Evolutionary conservation across 2,113 vertebrate species (phyloP).

Genomic region (Microtus richardsoni): DNA sequence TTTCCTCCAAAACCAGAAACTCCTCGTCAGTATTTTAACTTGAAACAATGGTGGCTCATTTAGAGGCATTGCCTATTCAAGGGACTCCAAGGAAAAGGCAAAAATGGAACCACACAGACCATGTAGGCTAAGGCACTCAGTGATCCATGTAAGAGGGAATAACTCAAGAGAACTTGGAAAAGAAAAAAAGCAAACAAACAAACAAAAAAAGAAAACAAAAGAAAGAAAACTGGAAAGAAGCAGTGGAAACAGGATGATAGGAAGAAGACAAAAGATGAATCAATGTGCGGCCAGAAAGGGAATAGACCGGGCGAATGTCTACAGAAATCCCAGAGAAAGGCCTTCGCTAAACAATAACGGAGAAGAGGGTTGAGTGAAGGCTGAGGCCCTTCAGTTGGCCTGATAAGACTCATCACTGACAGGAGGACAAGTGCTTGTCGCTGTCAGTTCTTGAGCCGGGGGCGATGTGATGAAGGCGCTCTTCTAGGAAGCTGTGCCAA

Average conservation of each 20-base stretch:
- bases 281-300: neutral
- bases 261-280: neutral
- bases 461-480: neutral
- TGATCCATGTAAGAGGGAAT: neutral
- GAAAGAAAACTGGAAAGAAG: neutral
- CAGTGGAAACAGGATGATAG: neutral
- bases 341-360: neutral
- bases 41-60: neutral
- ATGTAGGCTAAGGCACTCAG: neutral
- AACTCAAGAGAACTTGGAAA: neutral
- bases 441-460: neutral
- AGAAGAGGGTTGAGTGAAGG: neutral
- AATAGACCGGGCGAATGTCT: too few species aligned
- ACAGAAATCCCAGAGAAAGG: neutral
- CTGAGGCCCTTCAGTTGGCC: neutral
- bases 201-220: neutral
- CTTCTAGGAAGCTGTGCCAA: neutral
- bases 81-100: neutral
- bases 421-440: neutral
- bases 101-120: neutral
- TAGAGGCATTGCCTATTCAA: neutral
- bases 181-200: neutral
- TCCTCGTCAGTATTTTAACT: constrained; percentile 39
- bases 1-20: constrained; percentile 19
- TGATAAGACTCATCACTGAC: neutral